A percentile compares a stretch with the other conserved stretches of the same genome.
phyloP scores from a whole-genome alignment of 1,140 invertebrate species.

The Zaprionus capensis region DNA sequence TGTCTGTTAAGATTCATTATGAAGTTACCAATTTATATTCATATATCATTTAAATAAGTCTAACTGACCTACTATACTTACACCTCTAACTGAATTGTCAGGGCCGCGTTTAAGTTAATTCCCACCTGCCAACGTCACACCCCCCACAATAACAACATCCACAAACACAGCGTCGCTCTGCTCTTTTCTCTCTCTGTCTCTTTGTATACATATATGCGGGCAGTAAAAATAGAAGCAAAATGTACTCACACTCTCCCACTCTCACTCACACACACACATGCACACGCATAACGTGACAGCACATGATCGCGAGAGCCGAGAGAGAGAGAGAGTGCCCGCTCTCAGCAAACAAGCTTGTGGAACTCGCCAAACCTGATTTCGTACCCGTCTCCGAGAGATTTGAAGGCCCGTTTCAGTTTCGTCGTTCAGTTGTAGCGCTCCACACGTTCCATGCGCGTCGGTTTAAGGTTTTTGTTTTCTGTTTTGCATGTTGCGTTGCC shows the following conservation, averaged over 20 bases:
- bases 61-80: background rate
- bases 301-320: constrained; percentile 3
- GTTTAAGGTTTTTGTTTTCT: background rate
- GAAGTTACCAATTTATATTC: no score
- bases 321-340: constrained; percentile 20
- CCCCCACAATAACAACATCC: constrained; percentile 4
- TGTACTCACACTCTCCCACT: background rate
- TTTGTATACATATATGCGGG: background rate
- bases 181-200: background rate
- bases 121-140: background rate
- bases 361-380: constrained; percentile 62
- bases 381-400: constrained; percentile 46
- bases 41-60: no score
- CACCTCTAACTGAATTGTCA: constrained; percentile 1
- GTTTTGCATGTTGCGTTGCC: constrained; percentile 53
- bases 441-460: constrained; percentile 41
- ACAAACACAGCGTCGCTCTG: constrained; percentile 8
- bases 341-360: constrained; percentile 43
- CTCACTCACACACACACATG: background rate
- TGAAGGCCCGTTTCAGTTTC: constrained; percentile 32
- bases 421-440: constrained; percentile 39
- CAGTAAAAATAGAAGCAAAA: constrained; percentile 48
- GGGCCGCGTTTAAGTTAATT: constrained; percentile 21
- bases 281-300: background rate
- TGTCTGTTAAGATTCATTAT: no score